Conservation (phyloP, 2,113 vertebrate species). For the Corythoichthys intestinalis region DNA sequence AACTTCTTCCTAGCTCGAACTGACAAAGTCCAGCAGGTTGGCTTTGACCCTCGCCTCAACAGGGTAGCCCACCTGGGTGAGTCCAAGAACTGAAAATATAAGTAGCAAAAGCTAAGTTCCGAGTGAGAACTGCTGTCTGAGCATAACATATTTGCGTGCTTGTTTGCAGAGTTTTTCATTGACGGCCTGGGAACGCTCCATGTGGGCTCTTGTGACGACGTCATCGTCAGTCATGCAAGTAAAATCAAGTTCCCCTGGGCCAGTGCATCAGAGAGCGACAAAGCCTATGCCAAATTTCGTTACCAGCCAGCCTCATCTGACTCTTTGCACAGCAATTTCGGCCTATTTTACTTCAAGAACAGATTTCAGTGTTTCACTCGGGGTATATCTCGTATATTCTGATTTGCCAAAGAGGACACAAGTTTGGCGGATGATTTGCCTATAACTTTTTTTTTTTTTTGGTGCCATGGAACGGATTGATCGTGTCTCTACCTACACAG, state of each 20-base stretch:
- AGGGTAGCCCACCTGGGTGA: conserved; percentile 85
- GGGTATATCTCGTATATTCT: conserved; percentile 33
- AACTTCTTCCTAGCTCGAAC: conserved; percentile 91
- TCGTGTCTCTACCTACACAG: not conserved
- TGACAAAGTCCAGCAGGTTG: conserved; percentile 83
- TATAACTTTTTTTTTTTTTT: not conserved
- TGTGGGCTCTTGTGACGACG: conserved; percentile 89
- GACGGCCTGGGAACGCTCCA: conserved; percentile 86
- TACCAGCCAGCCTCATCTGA: conserved; percentile 78
- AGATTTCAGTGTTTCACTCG: conserved; percentile 85
- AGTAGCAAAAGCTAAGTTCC: too few species aligned
- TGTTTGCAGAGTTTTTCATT: conserved; percentile 85
- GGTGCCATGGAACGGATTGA: conserved; percentile 1
- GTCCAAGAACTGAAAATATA: conserved; percentile 16
- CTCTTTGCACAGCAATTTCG: conserved; percentile 72
- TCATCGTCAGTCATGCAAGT: conserved; percentile 84
- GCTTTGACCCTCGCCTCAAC: conserved; percentile 84
- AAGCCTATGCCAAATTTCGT: conserved; percentile 82
- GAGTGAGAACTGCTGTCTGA: too few species aligned
- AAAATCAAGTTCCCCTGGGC: conserved; percentile 87
- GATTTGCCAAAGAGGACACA: conserved; percentile 64
- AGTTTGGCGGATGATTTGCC: conserved; percentile 22
- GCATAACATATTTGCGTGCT: not conserved
- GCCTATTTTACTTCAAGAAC: conserved; percentile 89
- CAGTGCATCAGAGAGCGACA: conserved; percentile 72